phyloP scores from a whole-genome alignment of 2,888 invertebrate species.

The Plebejus melissa region DNA sequence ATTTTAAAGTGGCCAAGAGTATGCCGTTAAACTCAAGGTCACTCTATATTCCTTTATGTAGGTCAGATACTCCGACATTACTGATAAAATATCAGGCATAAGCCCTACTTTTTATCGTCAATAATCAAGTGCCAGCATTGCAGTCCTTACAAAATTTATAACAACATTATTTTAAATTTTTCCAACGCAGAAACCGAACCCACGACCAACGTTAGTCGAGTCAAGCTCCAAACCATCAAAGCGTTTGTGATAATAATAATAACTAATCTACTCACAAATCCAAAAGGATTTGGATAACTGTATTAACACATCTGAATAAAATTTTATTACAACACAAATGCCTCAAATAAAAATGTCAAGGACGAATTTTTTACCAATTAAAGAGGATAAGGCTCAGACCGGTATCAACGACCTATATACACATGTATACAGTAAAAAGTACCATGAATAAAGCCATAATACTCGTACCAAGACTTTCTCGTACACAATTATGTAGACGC shows the following conservation, averaged over 20 bases:
- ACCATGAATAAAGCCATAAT: constrained; percentile 19
- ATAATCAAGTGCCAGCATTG: not conserved
- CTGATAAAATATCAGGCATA: not conserved
- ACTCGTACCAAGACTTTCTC: constrained; percentile 6
- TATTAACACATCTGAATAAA: too few relatives aligned
- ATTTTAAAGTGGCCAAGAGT: not conserved
- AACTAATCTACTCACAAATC: not conserved
- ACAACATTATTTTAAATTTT: too few relatives aligned
- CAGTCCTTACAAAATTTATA: not conserved
- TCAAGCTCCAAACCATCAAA: not conserved
- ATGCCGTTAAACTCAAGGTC: not conserved
- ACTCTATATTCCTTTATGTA: not conserved
- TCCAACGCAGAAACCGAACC: too few relatives aligned
- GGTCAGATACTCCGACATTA: not conserved
- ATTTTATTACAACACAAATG: too few relatives aligned
- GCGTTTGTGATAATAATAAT: not conserved
- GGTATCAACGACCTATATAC: constrained; percentile 8
- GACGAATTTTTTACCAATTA: not conserved
- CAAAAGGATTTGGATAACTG: not conserved
- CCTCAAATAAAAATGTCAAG: not conserved
- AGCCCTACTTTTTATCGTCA: not conserved
- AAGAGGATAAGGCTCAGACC: not conserved
- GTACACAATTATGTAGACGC: constrained; percentile 21
- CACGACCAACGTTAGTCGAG: not conserved
- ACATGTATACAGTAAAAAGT: constrained; percentile 7